Base-by-base conservation (phyloP, 2,797 vertebrate genomes). In the Lithobates pipiens region DNA sequence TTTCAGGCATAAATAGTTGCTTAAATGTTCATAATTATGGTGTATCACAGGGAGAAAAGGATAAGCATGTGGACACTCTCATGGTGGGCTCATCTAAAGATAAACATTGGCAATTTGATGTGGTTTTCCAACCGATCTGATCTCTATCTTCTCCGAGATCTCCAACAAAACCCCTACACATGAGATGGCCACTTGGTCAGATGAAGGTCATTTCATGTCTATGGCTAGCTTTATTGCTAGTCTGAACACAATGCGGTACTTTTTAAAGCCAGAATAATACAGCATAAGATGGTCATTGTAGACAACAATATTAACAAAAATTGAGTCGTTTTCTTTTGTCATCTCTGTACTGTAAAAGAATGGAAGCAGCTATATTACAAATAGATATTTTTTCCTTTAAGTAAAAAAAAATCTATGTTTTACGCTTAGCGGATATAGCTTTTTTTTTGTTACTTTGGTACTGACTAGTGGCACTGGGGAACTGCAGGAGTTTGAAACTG, bases 401-500 rank as follows among this genome's bases (percentile, higher is more conserved):
- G 13, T 15, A 21, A 18, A 54, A 57, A 18, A 57, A 21, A 23
- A 57, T 23, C 6, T 18, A 21, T 15, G 46, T 68, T 61, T 65
- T 67, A 32, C 21, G n/a, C 76, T 78, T 78, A 36, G 57, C 77
- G 42, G 25, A 21, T 80, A 54, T 11, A 11, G 18, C 46, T 18
- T 29, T 50, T 29, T 50, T 73, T 76, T 77, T 61, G 69, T 70
- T 50, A 44, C 11, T 69, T 80, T 61, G 15, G 42, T 72, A n/a
- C 29, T 74, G 71, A 46, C 54, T 74, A 36, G 54, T 74, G 61
- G 81, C 16, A 61, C 69, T 57, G 4, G 27, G 36, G 42, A 42
- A 50, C 65, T 70, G 74, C 34, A 46, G 68, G 42, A 73, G 69
- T 67, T 73, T 79, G 76, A 85, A 79, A 74, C 72, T 34, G 83